Conservation (phyloP, 2,888 invertebrate species). For the Mantis religiosa region DNA sequence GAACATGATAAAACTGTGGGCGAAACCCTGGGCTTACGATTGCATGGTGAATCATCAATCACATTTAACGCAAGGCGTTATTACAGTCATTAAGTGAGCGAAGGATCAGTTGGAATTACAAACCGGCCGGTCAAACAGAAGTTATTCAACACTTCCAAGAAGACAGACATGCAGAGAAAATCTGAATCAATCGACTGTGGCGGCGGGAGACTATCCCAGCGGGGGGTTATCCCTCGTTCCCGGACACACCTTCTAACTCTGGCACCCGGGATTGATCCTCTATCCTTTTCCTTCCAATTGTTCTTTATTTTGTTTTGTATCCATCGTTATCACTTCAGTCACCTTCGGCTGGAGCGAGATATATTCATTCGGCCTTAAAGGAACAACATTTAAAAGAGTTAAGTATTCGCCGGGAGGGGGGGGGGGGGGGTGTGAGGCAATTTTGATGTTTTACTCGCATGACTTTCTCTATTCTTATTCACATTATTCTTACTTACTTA, state of each 20-base stretch:
- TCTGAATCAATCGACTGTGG: not conserved
- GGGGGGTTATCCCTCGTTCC: not conserved
- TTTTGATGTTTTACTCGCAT: too few species aligned
- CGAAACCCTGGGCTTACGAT: too few species aligned
- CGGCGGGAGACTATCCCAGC: not conserved
- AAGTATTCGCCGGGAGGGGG: too few species aligned
- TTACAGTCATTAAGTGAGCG: not conserved
- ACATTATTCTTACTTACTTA: too few species aligned
- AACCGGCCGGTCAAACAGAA: too few species aligned
- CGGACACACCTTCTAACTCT: not conserved
- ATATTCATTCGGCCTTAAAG: too few species aligned
- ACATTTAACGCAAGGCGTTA: not conserved
- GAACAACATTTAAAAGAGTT: too few species aligned
- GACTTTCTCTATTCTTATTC: too few species aligned
- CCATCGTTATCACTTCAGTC: not conserved
- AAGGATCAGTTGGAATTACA: not conserved
- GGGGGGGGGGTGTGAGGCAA: too few species aligned
- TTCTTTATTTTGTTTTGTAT: not conserved
- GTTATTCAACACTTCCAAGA: not conserved
- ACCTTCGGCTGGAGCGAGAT: too few species aligned
- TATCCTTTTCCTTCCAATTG: not conserved
- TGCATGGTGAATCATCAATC: not conserved
- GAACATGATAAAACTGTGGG: too few species aligned
- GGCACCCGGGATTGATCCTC: not conserved
- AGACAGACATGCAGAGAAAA: not conserved